Evolutionary conservation across 1,140 invertebrate species (phyloP), one percentile per base, ranked within the genome.

Genomic region (Chironomus tepperi): DNA sequence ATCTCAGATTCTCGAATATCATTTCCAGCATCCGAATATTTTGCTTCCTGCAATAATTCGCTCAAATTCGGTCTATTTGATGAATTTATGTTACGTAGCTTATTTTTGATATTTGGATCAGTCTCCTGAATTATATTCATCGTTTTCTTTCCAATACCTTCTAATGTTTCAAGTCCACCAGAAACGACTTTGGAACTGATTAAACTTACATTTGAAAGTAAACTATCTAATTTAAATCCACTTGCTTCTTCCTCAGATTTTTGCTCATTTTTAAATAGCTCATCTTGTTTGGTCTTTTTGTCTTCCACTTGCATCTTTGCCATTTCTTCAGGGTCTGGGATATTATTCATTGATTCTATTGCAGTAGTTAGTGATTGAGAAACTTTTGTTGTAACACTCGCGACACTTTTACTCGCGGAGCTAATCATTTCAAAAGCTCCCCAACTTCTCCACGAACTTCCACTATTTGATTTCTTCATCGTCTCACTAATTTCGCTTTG

Each of bases 131-230:
- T 83, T 3, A 95, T 93, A 80, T 94, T 91, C 89, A 96, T 94
- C 0, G 95, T 96, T 80, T 96, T 96, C 79, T 96, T 96, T 0
- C 95, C 95, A 78, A 97, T 93, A 0, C 90, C 90, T 81, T 97
- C 95, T 74, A 97, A 82, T 0, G 95, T 95, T 81, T 95, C 94
- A 19, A 97, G 83, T 73, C 94, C 92, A 42, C 93, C 91, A 16
- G 88, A 86, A 75, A 96, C 87, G 0, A 96, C 90, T 85, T 90
- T 92, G 43, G 85, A 89, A n/a, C 93, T 89, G 64, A 91, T 82
- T 6, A 85, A 85, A 10, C 87, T 87, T 3, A 89, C 87, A 75
- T 88, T 87, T n/a, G 88, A 88, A 8, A 92, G 84, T 12, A 91
- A 80, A 82, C 85, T 89, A 1, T 86, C 86, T 74, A 91, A 86